phyloP scores from a whole-genome alignment of 2,888 invertebrate genomes.

The Odontomyia ornata region DNA sequence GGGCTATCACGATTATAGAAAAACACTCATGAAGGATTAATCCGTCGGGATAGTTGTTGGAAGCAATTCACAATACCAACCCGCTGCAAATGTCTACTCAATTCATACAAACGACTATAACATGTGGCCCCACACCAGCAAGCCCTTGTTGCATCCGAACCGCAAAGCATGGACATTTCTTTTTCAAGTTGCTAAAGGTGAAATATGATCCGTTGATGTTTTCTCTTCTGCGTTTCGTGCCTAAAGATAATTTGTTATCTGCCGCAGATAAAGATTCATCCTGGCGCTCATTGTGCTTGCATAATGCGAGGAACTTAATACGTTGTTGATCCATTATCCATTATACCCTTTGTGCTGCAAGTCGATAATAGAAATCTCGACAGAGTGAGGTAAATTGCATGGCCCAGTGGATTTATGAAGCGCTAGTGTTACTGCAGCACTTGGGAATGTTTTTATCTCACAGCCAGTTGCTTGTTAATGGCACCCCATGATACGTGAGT shows the following conservation, averaged over 20 bases:
- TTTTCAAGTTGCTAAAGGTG: conserved; percentile 34
- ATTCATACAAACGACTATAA: not conserved
- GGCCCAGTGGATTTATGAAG: not conserved
- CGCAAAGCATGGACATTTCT: not conserved
- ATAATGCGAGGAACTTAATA: conserved; percentile 44
- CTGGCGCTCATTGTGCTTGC: conserved; percentile 44
- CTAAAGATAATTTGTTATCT: conserved; percentile 49
- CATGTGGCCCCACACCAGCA: not conserved
- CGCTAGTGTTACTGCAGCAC: not conserved
- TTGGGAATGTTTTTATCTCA: not conserved
- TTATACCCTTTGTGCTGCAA: conserved; percentile 13
- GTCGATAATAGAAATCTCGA: conserved; percentile 14
- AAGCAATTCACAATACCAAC: not conserved
- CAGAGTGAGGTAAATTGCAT: conserved; percentile 9
- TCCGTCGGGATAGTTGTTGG: not conserved
- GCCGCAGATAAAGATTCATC: conserved; percentile 46
- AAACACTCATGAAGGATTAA: conserved; percentile 31
- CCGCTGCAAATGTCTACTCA: not conserved
- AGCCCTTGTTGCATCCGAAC: not conserved
- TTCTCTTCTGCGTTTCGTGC: conserved; percentile 48
- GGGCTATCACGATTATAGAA: conserved; percentile 21
- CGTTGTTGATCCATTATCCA: conserved; percentile 37
- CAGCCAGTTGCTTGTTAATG: not conserved
- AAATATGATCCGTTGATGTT: conserved; percentile 50
- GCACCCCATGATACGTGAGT: not conserved